Percentiles rank a stretch among this genome's conserved stretches.
phyloP scores from a whole-genome alignment of 1,140 invertebrate genomes.

The Archivesica marissinica region DNA sequence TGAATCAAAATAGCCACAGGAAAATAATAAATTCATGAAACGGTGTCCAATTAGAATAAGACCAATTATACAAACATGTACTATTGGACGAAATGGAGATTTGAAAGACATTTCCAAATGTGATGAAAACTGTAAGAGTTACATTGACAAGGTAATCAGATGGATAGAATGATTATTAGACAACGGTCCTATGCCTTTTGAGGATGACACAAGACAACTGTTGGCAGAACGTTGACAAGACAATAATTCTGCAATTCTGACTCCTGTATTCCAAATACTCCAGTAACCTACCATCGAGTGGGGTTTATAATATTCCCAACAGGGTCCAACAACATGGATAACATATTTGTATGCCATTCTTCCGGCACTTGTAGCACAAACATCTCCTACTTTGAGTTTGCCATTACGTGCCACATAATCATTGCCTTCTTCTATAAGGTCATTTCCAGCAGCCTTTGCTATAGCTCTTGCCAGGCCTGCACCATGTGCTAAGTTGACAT shows the following conservation, averaged over 20 bases:
- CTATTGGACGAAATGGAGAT: neutral
- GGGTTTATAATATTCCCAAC: conserved; percentile 50
- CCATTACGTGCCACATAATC: neutral
- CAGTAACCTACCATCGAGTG: neutral
- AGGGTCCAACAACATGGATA: conserved; percentile 57
- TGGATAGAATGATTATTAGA: no score
- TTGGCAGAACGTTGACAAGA: no score
- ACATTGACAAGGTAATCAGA: no score
- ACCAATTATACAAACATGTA: no score
- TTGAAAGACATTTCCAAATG: no score
- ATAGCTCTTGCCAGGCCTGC: conserved; percentile 39
- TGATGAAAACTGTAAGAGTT: no score
- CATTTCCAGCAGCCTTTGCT: conserved; percentile 15
- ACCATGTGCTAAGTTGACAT: conserved; percentile 5
- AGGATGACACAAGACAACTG: no score
- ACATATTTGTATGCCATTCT: conserved; percentile 43
- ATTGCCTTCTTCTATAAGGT: conserved; percentile 11
- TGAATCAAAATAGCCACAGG: no score
- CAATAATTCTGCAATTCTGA: no score
- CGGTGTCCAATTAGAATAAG: no score
- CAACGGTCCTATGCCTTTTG: no score
- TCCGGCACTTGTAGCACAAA: neutral
- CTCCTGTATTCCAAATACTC: neutral
- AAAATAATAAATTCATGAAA: no score
- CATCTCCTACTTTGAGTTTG: neutral